phyloP scores from a whole-genome alignment of 2,888 invertebrate species.

The Reticulitermes lucifugus region DNA sequence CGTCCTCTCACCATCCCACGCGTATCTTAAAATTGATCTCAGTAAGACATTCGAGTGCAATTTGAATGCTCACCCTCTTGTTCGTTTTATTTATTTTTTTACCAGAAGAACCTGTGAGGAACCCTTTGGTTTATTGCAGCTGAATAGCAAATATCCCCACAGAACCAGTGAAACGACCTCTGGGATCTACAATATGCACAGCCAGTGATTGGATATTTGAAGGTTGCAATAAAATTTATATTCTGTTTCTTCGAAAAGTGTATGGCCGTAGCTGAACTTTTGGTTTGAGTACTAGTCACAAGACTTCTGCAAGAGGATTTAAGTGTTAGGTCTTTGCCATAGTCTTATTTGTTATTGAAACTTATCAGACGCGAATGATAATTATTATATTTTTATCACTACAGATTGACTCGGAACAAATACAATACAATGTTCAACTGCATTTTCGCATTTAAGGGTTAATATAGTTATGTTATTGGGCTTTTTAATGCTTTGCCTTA shows the following conservation, averaged over 20 bases:
- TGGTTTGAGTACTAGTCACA: neutral
- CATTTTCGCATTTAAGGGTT: no score
- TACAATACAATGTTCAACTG: no score
- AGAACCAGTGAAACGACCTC: slow-evolving; percentile 29
- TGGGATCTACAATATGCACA: slow-evolving; percentile 33
- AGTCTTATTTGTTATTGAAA: no score
- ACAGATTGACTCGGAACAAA: no score
- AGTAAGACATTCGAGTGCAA: neutral
- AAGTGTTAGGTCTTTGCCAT: no score
- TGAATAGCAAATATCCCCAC: slow-evolving; percentile 36
- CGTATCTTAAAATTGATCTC: slow-evolving; percentile 22
- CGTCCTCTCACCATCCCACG: neutral
- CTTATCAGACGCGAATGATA: no score
- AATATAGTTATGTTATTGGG: no score
- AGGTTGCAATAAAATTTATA: slow-evolving; percentile 44
- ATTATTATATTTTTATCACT: no score
- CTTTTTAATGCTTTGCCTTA: no score
- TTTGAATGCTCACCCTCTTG: neutral
- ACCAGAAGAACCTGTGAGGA: neutral
- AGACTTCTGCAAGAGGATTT: no score
- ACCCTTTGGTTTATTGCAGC: slow-evolving; percentile 30
- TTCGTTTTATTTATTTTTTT: neutral
- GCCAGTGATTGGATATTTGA: slow-evolving; percentile 43
- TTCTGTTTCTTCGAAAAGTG: slow-evolving; percentile 20
- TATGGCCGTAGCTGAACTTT: neutral